Percentiles rank a stretch among this genome's conserved stretches.
Evolutionary conservation across 2,113 vertebrate species (phyloP).

Genomic region (Lycaon pictus): DNA sequence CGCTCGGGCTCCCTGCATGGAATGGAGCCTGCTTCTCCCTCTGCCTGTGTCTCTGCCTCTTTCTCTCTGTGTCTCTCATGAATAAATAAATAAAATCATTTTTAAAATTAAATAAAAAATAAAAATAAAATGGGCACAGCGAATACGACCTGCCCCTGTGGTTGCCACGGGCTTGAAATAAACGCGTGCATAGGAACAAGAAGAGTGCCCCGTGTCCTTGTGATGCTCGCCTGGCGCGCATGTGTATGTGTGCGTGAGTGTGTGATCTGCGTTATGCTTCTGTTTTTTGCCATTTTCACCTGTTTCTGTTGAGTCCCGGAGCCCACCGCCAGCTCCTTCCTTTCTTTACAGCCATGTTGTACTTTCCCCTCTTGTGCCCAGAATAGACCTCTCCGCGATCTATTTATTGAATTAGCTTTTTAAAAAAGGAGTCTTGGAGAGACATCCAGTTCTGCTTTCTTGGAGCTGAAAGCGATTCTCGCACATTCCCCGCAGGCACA

Average conservation of each 20-base stretch:
- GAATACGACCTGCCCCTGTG: neutral
- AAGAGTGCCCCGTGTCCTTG: accelerated
- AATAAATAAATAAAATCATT: too few relatives aligned
- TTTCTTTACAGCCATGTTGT: neutral
- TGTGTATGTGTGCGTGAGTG: accelerated
- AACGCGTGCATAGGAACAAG: neutral
- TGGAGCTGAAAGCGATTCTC: neutral
- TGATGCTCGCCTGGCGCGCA: accelerated
- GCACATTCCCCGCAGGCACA: neutral
- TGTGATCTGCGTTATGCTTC: neutral
- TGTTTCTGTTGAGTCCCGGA: neutral
- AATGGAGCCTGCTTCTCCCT: too few relatives aligned
- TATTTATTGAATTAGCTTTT: constrained; percentile 21
- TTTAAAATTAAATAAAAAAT: too few relatives aligned
- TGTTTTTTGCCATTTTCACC: neutral
- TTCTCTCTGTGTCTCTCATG: too few relatives aligned
- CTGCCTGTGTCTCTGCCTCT: too few relatives aligned
- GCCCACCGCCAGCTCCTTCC: neutral
- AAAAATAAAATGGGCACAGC: neutral
- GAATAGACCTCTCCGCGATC: neutral
- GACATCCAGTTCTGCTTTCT: constrained; percentile 21
- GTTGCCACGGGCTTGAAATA: neutral
- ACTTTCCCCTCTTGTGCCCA: neutral
- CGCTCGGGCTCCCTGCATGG: too few relatives aligned
- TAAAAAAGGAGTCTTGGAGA: neutral